These are phyloP conservation scores for Leptinotarsa defecta DNA, from an alignment of 1,140 invertebrate genomes.

Conservation along the genomic window DNA sequence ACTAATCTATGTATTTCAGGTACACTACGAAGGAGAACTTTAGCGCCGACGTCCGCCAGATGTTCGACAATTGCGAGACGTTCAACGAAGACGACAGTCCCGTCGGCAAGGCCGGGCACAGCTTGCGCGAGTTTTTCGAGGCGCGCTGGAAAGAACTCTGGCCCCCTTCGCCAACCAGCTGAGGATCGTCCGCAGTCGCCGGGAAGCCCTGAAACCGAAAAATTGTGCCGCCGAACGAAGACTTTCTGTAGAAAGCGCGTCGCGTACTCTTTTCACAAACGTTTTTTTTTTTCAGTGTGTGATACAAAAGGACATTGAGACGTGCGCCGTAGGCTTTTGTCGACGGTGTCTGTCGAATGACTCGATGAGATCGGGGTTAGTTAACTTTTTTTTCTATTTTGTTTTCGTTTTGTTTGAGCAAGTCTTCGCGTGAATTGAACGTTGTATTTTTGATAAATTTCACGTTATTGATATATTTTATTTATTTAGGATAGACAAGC, in stretches of 20 bases:
- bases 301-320: slow-evolving; percentile 2
- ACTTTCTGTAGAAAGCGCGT: not conserved
- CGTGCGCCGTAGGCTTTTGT: not conserved
- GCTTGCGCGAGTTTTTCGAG: slow-evolving; percentile 90
- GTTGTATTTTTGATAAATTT: slow-evolving; percentile 40
- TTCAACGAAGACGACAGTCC: slow-evolving; percentile 98
- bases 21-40: slow-evolving; percentile 90
- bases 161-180: slow-evolving; percentile 6
- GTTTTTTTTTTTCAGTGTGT: not conserved
- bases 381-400: not conserved
- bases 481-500: slow-evolving; percentile 35
- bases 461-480: slow-evolving; percentile 33
- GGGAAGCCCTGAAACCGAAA: not conserved
- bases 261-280: not conserved
- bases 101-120: slow-evolving; percentile 91
- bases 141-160: slow-evolving; percentile 76
- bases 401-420: slow-evolving; percentile 33
- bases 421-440: slow-evolving; percentile 31
- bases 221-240: not conserved
- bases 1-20: slow-evolving; percentile 57
- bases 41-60: slow-evolving; percentile 84
- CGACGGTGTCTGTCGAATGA: not conserved
- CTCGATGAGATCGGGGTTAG: too few relatives aligned
- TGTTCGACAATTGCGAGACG: slow-evolving; percentile 96
- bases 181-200: not conserved